Base-by-base conservation (phyloP, 2,113 vertebrate genomes). In the Daubentonia madagascariensis region DNA sequence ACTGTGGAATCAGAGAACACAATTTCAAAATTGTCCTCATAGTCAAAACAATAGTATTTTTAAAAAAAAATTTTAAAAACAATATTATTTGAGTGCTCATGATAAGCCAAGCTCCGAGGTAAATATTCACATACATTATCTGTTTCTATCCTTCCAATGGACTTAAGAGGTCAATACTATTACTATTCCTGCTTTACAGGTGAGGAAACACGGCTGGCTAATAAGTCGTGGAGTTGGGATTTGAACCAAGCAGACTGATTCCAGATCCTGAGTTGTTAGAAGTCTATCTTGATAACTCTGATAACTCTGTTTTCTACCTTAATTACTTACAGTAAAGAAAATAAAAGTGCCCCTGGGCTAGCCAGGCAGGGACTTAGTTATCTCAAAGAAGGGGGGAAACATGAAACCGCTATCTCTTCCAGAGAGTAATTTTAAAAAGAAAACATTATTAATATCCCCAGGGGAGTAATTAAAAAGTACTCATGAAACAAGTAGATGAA, bases 391-490 rank as follows among this genome's bases (percentile, higher is more conserved):
- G 32, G 28, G 50, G 30, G 54, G 76, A 87, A 90, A 80, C 43
- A 35, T 78, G 72, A 98, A 96, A 91, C 59, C 80, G 28, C 32
- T 52, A 37, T 97, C 54, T 40, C 54, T 96, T 97, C 70, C 95
- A 95, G 97, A 96, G 85, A 95, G 93, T 98, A 97, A 98, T 98
- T 98, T 61, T 80, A 93, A 91, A 93, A 63, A 96, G 98, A 98
- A 99, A 98, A 98, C 92, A 98, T 98, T 97, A 98, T 81, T n/a
- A 94, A 96, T 93, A 96, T 93, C 92, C 98, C 91, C 97, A 94
- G 96, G 96, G 97, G 98, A 89, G 96, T 98, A 98, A 98, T 99
- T 98, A 98, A 98, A 98, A 98, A 97, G 98, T 94, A 97, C 98
- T 99, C 76, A 45, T 97, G 96, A 96, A 97, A 96, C 96, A 98